These are phyloP conservation scores for Noctua comes DNA, from an alignment of 2,888 invertebrate genomes.

Conservation along the genomic window DNA sequence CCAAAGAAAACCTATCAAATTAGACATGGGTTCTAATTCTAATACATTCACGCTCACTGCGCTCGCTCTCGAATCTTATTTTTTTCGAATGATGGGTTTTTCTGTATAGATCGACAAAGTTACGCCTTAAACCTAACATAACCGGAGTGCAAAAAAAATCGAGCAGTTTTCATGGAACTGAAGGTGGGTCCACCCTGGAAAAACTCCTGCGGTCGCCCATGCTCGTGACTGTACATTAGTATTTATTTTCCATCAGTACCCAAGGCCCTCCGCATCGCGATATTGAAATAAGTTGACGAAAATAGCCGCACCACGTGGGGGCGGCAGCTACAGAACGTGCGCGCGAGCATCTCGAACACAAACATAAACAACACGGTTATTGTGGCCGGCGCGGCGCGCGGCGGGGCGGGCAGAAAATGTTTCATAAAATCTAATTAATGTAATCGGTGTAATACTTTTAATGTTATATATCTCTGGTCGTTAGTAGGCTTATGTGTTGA, in stretches of 20 bases:
- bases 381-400: not conserved
- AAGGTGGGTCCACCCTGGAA: too few species aligned
- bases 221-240: not conserved
- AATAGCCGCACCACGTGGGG: conserved; percentile 77
- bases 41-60: not conserved
- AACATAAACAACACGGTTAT: conserved; percentile 51
- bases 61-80: not conserved
- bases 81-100: not conserved
- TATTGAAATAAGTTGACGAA: conserved; percentile 64
- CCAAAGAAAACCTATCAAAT: not conserved
- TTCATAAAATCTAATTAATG: not conserved
- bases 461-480: not conserved
- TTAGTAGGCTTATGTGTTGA: not conserved
- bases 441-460: not conserved
- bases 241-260: conserved; percentile 44
- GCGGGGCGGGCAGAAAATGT: not conserved
- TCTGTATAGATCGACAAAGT: not conserved
- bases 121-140: not conserved
- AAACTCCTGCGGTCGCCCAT: too few species aligned
- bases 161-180: too few species aligned
- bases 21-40: not conserved
- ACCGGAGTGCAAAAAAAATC: not conserved
- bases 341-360: conserved; percentile 46
- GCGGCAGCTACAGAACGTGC: conserved; percentile 47
- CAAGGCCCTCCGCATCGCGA: conserved; percentile 63